phyloP scores from a whole-genome alignment of 1,140 invertebrate species.

The Ips typographus region DNA sequence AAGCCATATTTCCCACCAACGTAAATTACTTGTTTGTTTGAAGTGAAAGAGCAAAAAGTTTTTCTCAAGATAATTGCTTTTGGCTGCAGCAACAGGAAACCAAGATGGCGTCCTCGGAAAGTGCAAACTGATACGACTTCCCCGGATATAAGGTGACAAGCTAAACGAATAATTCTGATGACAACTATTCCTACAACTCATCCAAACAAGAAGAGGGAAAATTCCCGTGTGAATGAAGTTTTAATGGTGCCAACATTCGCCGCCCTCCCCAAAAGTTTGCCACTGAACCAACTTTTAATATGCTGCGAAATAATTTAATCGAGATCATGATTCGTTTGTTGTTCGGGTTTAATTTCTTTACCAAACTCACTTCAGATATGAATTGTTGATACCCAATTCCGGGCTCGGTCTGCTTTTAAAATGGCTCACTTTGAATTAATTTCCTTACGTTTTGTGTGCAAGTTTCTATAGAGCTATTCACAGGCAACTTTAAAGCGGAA shows the following conservation, averaged over 20 bases:
- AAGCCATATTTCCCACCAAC: no score
- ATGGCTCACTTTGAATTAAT: no score
- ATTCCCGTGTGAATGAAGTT: slow-evolving; percentile 6
- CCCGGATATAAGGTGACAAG: background rate
- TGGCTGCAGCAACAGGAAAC: no score
- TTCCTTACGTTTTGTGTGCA: no score
- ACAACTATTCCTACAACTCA: slow-evolving; percentile 5
- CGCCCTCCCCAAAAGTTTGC: slow-evolving; percentile 1
- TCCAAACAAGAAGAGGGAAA: background rate
- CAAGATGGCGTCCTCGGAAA: no score
- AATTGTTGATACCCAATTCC: background rate
- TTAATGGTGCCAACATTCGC: slow-evolving; percentile 7
- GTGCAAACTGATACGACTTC: no score
- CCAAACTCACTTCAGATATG: background rate
- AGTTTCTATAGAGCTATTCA: no score
- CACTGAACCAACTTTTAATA: slow-evolving; percentile 4
- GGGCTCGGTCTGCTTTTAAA: background rate
- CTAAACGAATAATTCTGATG: background rate
- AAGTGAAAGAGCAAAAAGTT: no score
- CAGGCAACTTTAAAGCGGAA: no score
- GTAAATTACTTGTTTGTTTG: no score
- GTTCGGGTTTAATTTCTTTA: background rate
- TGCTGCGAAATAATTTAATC: slow-evolving; percentile 9
- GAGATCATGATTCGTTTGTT: slow-evolving; percentile 6
- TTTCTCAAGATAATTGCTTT: no score